phyloP scores from a whole-genome alignment of 2,888 invertebrate species.

The Spialia ferax region DNA sequence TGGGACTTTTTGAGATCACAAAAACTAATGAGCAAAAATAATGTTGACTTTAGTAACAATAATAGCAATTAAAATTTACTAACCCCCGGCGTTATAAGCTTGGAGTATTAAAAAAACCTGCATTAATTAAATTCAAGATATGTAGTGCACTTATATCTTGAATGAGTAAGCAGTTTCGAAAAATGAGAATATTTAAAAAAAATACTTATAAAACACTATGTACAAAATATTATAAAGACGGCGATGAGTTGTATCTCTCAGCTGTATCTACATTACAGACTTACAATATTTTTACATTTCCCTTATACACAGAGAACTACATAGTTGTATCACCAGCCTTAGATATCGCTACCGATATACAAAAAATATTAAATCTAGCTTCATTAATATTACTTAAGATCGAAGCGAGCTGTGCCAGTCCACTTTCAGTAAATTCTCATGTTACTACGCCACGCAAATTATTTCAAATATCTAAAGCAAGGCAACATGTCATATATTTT shows the following conservation, averaged over 20 bases:
- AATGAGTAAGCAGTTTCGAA: background rate
- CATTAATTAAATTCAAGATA: background rate
- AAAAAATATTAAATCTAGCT: slow-evolving; percentile 53
- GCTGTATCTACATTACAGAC: slow-evolving; percentile 66
- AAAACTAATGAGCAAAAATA: slow-evolving; percentile 23
- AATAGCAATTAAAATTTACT: background rate
- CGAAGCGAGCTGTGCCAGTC: slow-evolving; percentile 57
- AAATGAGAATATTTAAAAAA: slow-evolving; percentile 45
- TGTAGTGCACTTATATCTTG: background rate
- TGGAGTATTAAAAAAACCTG: background rate
- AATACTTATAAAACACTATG: slow-evolving; percentile 52
- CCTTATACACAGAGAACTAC: slow-evolving; percentile 60
- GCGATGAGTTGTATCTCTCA: slow-evolving; percentile 77
- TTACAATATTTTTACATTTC: slow-evolving; percentile 60
- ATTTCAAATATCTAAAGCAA: slow-evolving; percentile 16
- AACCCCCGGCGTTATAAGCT: background rate
- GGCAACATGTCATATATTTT: slow-evolving; percentile 21
- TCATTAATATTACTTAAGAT: slow-evolving; percentile 49
- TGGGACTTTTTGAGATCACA: slow-evolving; percentile 32
- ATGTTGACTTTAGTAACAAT: background rate
- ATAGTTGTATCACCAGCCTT: slow-evolving; percentile 82
- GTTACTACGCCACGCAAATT: slow-evolving; percentile 26
- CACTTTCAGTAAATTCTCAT: slow-evolving; percentile 21
- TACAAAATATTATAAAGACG: slow-evolving; percentile 50
- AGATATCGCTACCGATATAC: slow-evolving; percentile 62